Conservation (phyloP, 2,888 invertebrate genomes). For the Psylliodes chrysocephalus region DNA sequence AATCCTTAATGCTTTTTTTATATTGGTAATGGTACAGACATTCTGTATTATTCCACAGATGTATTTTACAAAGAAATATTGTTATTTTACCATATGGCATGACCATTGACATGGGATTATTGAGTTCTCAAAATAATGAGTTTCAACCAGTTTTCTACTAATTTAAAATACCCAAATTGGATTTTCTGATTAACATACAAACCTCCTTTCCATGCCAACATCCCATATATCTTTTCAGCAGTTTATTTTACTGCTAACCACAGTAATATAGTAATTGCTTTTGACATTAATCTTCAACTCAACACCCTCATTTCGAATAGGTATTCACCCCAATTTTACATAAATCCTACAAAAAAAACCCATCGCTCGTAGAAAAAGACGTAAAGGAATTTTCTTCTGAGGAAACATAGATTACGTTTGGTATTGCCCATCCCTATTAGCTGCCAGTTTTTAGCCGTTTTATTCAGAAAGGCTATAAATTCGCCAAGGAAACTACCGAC, state of each 20-base stretch:
- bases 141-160: too few species aligned
- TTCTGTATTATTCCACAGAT: too few species aligned
- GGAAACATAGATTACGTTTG: constrained; percentile 12
- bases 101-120: too few species aligned
- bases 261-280: constrained; percentile 9
- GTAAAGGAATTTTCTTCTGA: constrained; percentile 19
- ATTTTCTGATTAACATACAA: not conserved
- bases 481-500: constrained; percentile 33
- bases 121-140: too few species aligned
- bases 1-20: too few species aligned
- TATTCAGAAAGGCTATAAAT: constrained; percentile 35
- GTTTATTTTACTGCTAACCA: constrained; percentile 4
- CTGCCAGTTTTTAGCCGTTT: constrained; percentile 37
- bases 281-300: constrained; percentile 1
- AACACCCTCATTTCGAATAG: constrained; percentile 4
- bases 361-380: not conserved
- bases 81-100: too few species aligned
- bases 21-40: too few species aligned
- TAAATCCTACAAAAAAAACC: constrained; percentile 2
- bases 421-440: constrained; percentile 30
- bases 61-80: too few species aligned
- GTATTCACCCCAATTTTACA: constrained; percentile 7
- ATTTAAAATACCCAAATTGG: not conserved
- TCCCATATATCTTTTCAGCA: not conserved
- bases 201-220: not conserved